Conservation (phyloP, 2,113 vertebrate genomes). For the Crotalus viridis region DNA sequence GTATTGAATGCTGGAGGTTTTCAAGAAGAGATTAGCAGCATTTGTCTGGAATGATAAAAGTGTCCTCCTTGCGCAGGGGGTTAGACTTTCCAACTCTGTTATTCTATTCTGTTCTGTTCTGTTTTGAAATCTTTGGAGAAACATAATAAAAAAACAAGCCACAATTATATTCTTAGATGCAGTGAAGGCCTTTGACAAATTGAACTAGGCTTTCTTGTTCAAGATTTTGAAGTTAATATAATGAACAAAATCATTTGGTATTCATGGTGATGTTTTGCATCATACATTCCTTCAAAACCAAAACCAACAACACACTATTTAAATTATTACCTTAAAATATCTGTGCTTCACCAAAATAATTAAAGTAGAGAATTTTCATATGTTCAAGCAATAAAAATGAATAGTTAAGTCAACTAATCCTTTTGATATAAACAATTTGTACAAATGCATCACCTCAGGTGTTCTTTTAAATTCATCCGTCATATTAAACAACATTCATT, state of each 20-base stretch:
- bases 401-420: constrained; percentile 36
- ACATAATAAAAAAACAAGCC: neutral
- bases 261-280: neutral
- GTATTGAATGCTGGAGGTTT: neutral
- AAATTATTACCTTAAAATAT: constrained; percentile 16
- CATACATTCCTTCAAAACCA: constrained; percentile 5
- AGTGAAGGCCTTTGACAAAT: neutral
- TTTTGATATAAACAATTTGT: constrained; percentile 36
- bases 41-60: neutral
- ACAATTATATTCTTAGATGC: neutral
- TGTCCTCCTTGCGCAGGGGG: too few species aligned
- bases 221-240: constrained; percentile 12
- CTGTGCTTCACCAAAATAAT: neutral
- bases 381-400: constrained; percentile 10
- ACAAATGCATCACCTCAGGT: neutral
- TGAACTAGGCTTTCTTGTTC: neutral
- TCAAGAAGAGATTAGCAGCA: too few species aligned
- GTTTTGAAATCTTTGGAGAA: neutral
- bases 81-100: neutral
- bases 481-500: constrained; percentile 28
- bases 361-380: constrained; percentile 4
- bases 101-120: neutral
- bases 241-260: neutral
- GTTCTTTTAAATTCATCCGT: constrained; percentile 18
- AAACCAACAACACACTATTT: neutral